phyloP scores from a whole-genome alignment of 1,140 invertebrate genomes.

The Aradophagus sp. region DNA sequence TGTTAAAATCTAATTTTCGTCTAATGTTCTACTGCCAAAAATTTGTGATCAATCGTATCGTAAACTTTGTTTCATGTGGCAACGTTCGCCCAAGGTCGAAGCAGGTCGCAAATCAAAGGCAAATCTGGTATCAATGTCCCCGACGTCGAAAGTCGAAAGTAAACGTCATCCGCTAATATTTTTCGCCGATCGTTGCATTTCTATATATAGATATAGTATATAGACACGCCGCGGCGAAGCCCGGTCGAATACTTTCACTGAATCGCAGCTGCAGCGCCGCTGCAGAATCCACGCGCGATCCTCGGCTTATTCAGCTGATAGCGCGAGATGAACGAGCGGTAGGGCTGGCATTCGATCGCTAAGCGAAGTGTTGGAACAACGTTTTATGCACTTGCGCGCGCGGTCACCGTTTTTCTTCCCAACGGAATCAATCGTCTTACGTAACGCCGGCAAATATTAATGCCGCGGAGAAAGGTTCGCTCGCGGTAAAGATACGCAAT shows the following conservation, averaged over 20 bases:
- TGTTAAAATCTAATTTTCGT: no score
- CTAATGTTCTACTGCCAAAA: no score
- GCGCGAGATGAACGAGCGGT: conserved; percentile 48
- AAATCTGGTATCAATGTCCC: conserved; percentile 30
- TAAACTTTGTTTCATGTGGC: no score
- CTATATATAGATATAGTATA: conserved; percentile 55
- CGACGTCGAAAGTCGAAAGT: conserved; percentile 54
- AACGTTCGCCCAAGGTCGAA: conserved; percentile 34
- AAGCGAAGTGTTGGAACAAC: conserved; percentile 41
- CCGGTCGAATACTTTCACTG: conserved; percentile 49
- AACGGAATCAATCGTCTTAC: conserved; percentile 35
- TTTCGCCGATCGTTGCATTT: conserved; percentile 43
- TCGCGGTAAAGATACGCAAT: conserved; percentile 9
- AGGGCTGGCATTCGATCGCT: conserved; percentile 33
- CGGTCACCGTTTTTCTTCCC: neutral
- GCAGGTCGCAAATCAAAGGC: no score
- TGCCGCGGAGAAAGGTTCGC: conserved; percentile 21
- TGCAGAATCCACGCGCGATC: conserved; percentile 46
- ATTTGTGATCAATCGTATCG: no score
- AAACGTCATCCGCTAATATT: conserved; percentile 54
- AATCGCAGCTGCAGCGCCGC: conserved; percentile 32
- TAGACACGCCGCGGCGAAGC: conserved; percentile 33
- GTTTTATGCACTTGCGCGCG: conserved; percentile 9
- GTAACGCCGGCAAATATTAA: conserved; percentile 30
- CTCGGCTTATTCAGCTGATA: conserved; percentile 51